Evolutionary conservation across 1,140 invertebrate genomes (phyloP).

Genomic region (Eurosta solidaginis): DNA sequence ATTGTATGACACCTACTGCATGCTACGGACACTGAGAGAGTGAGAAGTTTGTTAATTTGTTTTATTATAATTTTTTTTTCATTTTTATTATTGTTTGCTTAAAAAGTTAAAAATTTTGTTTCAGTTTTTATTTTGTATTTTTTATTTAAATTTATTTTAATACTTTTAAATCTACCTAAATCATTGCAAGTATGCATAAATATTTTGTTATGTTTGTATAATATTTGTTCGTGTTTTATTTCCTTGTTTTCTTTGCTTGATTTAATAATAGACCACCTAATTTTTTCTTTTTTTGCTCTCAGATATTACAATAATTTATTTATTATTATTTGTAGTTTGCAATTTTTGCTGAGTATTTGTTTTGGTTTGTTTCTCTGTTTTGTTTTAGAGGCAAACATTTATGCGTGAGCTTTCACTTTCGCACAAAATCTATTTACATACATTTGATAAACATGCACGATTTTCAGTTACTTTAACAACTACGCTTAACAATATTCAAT

Average conservation of each 20-base stretch:
- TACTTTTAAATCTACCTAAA: background rate
- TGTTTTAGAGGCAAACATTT: constrained; percentile 7
- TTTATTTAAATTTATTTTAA: background rate
- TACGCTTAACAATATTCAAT: background rate
- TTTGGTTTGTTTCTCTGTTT: background rate
- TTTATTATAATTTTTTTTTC: background rate
- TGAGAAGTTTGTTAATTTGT: constrained; percentile 5
- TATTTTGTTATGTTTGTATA: background rate
- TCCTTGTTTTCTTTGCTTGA: constrained; percentile 17
- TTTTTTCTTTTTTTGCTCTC: constrained; percentile 9
- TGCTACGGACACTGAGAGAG: constrained; percentile 30
- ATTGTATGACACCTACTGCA: constrained; percentile 21
- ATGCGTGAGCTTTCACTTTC: background rate
- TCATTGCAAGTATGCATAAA: background rate
- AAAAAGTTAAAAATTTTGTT: constrained; percentile 23
- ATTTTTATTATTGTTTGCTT: background rate
- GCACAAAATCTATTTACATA: background rate
- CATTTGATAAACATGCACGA: background rate
- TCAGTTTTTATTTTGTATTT: background rate
- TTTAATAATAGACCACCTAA: background rate
- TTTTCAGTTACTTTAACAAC: background rate
- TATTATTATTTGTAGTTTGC: constrained; percentile 19
- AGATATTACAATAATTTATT: background rate
- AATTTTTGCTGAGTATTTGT: constrained; percentile 15
- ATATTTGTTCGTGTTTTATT: constrained; percentile 5